Evolutionary conservation across 2,888 invertebrate species (phyloP).

Genomic region (Pilophorus perplexus): DNA sequence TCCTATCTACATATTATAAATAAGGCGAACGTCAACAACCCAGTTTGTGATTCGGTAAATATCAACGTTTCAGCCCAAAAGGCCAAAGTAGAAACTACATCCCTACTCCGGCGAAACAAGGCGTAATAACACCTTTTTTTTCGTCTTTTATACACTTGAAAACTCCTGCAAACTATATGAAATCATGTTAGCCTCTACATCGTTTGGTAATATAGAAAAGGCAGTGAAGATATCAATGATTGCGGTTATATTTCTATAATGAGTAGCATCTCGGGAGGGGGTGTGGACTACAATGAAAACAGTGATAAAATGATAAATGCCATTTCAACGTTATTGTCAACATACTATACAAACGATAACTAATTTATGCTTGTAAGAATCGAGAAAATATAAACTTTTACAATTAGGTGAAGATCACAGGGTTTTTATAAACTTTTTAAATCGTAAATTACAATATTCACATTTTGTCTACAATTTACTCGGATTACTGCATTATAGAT

Average conservation of each 20-base stretch:
- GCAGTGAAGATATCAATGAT: slow-evolving; percentile 22
- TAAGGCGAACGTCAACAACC: no score
- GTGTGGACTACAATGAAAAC: background rate
- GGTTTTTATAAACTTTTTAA: slow-evolving; percentile 30
- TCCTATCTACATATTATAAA: no score
- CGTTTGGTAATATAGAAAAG: no score
- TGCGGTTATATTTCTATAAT: background rate
- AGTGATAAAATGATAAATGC: slow-evolving; percentile 34
- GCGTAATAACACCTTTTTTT: no score
- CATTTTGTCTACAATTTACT: slow-evolving; percentile 4
- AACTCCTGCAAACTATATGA: no score
- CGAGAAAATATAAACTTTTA: slow-evolving; percentile 33
- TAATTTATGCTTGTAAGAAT: slow-evolving; percentile 27
- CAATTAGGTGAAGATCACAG: slow-evolving; percentile 33
- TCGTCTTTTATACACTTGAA: no score
- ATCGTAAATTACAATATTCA: slow-evolving; percentile 34
- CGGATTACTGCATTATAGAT: background rate
- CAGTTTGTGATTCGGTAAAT: no score
- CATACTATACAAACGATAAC: slow-evolving; percentile 33
- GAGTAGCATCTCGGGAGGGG: background rate
- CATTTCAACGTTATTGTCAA: slow-evolving; percentile 39
- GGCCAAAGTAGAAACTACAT: no score
- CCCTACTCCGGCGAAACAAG: no score
- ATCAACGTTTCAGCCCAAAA: background rate
- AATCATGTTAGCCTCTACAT: background rate